Evolutionary conservation across 1,140 invertebrate genomes (phyloP), one percentile per base, ranked within the genome.

Genomic region (Archivesica marissinica): DNA sequence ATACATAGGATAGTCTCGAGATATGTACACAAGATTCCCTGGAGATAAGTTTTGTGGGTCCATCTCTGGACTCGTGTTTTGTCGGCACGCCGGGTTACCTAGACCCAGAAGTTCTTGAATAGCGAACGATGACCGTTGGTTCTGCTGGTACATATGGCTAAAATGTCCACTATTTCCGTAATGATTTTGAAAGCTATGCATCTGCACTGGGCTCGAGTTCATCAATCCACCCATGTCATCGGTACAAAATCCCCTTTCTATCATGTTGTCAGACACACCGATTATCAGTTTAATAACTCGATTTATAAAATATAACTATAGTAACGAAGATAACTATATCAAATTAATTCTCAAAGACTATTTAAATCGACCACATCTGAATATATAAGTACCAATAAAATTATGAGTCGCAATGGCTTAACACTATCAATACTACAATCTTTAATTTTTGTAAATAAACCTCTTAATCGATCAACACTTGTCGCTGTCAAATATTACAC

Each of bases 401-500:
- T 64, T 64, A 64, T 64, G 59, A 64, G n/a, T 64, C 59, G 28
- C 59, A 64, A 35, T 70, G 41, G 28, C 41, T 30, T 50, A 72
- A 47, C 39, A 72, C 66, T 30, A 30, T 72, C 68, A 23, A 7
- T 20, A 25, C 0, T 44, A 9, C 50, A 72, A 72, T 72, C 68
- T 72, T 25, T 72, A 28, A 28, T 50, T 80, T 81, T 56, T 56
- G 66, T 81, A 81, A 81, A 81, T 81, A 81, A 72, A 72, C 44
- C 66, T 66, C 79, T 70, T 81, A 81, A 81, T 81, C 79, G 79
- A 81, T 54, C 56, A 72, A 81, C 79, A 81, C 79, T 81, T 81
- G 79, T 81, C 79, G 47, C 79, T 81, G 79, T 81, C 79, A 81
- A 81, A 81, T 56, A 70, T n/a, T 70, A 81, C 79, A 81, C 68